Percentiles rank a stretch among this genome's conserved stretches.
Conservation (phyloP, 2,113 vertebrate genomes). For the Pteropus alecto region DNA sequence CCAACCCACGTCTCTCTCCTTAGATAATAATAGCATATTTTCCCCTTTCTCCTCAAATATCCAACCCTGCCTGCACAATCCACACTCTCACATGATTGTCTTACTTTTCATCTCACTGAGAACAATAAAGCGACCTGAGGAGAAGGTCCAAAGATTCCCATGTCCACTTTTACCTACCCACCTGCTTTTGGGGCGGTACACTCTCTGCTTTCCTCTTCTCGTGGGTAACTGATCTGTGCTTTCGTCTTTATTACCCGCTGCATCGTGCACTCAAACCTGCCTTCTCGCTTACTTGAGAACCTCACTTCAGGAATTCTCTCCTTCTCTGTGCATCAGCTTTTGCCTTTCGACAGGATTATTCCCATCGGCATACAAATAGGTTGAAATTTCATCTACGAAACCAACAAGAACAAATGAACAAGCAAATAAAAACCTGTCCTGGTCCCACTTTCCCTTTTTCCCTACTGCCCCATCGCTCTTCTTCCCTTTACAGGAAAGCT, state of each 20-base stretch:
- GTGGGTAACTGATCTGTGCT: not conserved
- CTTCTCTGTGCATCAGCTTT: not conserved
- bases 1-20: not conserved
- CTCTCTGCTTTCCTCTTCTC: not conserved
- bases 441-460: not conserved
- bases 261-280: not conserved
- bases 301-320: not conserved
- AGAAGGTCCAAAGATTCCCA: not conserved
- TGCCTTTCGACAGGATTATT: not conserved
- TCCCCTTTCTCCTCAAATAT: not conserved
- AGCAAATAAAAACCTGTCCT: not conserved
- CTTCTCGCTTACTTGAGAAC: not conserved
- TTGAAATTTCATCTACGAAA: not conserved
- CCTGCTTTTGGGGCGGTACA: accelerated
- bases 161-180: not conserved
- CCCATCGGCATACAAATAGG: not conserved
- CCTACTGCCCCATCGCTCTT: not conserved
- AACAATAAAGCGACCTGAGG: not conserved
- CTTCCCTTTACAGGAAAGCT: not conserved
- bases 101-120: not conserved
- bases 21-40: not conserved
- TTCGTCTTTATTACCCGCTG: not conserved
- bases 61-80: not conserved
- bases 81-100: not conserved
- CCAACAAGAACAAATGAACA: not conserved